Evolutionary conservation across 1,140 invertebrate genomes (phyloP), one percentile per base, ranked within the genome.

Genomic region (Trichonephila inaurata): DNA sequence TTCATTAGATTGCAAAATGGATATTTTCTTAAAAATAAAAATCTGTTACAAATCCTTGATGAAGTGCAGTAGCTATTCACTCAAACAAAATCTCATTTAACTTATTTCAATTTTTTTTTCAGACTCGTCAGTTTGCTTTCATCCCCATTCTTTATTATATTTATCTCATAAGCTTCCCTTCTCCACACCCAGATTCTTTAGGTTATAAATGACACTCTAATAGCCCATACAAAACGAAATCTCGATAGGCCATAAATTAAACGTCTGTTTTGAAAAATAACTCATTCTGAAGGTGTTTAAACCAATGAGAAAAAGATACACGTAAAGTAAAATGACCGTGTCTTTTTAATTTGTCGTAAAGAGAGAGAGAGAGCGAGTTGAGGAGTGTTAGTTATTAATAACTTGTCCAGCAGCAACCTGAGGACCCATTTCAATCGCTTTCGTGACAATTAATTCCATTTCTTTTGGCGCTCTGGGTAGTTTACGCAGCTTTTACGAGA

Each of bases 401-500:
- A 77, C 69, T 77, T 77, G 69, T 77, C 69, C 69, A 18, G 18
- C 69, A 77, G 66, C 66, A 69, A 69, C 66, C n/a, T 69, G 66
- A 69, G 66, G 12, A 40, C 14, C 69, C 14, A 77, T 77, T 77
- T 33, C 69, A 6, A 77, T 33, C 69, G 28, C 33, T 77, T 16
- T 33, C 69, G 69, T 77, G 69, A 77, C 69, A 77, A 77, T 77
- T 40, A 40, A 77, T 77, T 77, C 69, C 69, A 40, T 33, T 77
- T 77, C 69, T 28, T 77, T 33, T 77, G 69, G 28, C 69, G 69
- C 24, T 77, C 16, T 28, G 69, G 4, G 28, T 40, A 19, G 28
- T 77, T 77, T 88, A 88, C 82, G 58, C 16, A 24, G 33, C 24
- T 51, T 89, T 89, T 89, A 89, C 88, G 88, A 89, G 88, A 77